These are phyloP conservation scores for Myiozetetes cayanensis DNA, from an alignment of 2,113 vertebrate genomes.

Conservation along the genomic window DNA sequence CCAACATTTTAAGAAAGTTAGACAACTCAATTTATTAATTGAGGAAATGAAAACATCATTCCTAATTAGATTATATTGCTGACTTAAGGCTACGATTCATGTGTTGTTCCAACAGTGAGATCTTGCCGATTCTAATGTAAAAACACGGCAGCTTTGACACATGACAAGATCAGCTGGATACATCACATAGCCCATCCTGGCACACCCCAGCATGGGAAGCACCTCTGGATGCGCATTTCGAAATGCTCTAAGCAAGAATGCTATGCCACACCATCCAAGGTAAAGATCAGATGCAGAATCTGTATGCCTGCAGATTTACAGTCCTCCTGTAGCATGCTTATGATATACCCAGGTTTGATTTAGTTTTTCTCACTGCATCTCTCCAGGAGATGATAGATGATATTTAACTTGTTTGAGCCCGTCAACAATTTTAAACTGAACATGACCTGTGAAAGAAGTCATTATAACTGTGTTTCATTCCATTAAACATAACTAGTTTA, in stretches of 20 bases:
- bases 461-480: constrained; percentile 81
- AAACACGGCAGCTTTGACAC: constrained; percentile 28
- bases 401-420: constrained; percentile 73
- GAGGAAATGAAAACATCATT: constrained; percentile 72
- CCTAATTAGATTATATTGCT: constrained; percentile 69
- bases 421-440: constrained; percentile 78
- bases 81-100: constrained; percentile 66
- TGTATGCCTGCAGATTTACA: background rate
- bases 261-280: background rate
- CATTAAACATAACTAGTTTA: constrained; percentile 83
- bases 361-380: background rate
- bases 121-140: constrained; percentile 49
- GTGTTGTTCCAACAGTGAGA: constrained; percentile 38
- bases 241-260: background rate
- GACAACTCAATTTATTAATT: constrained; percentile 66
- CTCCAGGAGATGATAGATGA: constrained; percentile 63
- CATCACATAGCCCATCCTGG: background rate
- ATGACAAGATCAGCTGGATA: constrained; percentile 5
- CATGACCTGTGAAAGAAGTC: constrained; percentile 80
- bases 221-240: background rate
- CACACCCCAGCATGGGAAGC: background rate
- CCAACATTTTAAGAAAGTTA: constrained; percentile 53
- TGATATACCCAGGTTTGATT: background rate
- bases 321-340: background rate
- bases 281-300: background rate